Conservation (phyloP, 2,888 invertebrate genomes). For the Hoplodrina blanda region DNA sequence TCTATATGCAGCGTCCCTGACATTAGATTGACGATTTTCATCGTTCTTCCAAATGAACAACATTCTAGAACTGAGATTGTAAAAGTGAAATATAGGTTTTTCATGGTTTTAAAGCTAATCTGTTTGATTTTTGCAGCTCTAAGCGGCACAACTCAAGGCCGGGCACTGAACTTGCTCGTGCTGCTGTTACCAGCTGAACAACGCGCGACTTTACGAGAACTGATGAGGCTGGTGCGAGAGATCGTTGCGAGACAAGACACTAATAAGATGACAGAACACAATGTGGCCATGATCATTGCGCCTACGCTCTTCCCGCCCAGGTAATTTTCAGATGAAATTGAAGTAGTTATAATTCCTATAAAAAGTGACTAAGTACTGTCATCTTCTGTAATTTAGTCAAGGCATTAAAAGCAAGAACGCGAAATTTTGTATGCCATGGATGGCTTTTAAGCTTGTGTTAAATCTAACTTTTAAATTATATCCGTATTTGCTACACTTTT, state of each 20-base stretch:
- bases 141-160: conserved; percentile 91
- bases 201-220: conserved; percentile 94
- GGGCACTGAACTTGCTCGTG: conserved; percentile 94
- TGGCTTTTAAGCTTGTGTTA: no score
- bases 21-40: background rate
- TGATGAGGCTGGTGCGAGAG: conserved; percentile 94
- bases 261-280: conserved; percentile 97
- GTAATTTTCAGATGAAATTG: conserved; percentile 67
- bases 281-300: conserved; percentile 98
- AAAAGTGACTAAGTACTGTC: background rate
- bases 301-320: conserved; percentile 97
- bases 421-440: no score
- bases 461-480: background rate
- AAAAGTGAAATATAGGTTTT: no score
- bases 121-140: conserved; percentile 85
- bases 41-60: background rate
- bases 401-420: conserved; percentile 10
- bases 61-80: no score
- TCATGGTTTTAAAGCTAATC: background rate
- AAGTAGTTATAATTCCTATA: no score
- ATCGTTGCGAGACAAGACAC: conserved; percentile 92
- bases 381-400: background rate
- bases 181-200: conserved; percentile 96
- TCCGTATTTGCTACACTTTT: background rate
- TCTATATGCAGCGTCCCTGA: background rate